phyloP scores from a whole-genome alignment of 1,140 invertebrate genomes.

The Drosophila bocqueti region DNA sequence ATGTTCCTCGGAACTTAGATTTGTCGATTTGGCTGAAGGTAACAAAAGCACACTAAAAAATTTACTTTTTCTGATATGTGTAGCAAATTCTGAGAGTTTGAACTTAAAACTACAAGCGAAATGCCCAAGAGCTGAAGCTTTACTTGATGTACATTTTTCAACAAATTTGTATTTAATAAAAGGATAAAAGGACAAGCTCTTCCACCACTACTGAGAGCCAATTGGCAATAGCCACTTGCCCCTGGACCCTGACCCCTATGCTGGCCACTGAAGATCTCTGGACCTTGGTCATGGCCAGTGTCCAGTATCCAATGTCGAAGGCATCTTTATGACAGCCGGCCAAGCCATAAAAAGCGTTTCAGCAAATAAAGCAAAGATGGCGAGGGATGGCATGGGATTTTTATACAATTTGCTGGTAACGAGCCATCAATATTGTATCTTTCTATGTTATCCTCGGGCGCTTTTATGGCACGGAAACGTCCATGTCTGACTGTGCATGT shows the following conservation, averaged over 20 bases:
- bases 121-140: neutral
- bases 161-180: neutral
- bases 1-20: neutral
- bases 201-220: neutral
- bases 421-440: slow-evolving; percentile 64
- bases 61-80: too few relatives aligned
- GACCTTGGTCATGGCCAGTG: slow-evolving; percentile 25
- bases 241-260: slow-evolving; percentile 2
- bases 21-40: neutral
- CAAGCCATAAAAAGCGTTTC: slow-evolving; percentile 50
- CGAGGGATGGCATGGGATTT: slow-evolving; percentile 33
- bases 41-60: neutral
- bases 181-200: neutral
- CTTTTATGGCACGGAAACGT: slow-evolving; percentile 60
- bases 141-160: neutral
- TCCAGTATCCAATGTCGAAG: slow-evolving; percentile 38
- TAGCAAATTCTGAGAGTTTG: neutral
- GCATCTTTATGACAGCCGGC: slow-evolving; percentile 51
- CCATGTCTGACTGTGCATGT: slow-evolving; percentile 57
- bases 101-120: neutral
- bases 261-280: slow-evolving; percentile 10
- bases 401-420: slow-evolving; percentile 63
- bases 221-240: slow-evolving; percentile 20
- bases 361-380: slow-evolving; percentile 56
- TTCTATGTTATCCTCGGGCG: slow-evolving; percentile 45